Percentiles rank a stretch among this genome's conserved stretches.
Conservation (phyloP, 2,888 invertebrate species). For the Anthophora plumipes region DNA sequence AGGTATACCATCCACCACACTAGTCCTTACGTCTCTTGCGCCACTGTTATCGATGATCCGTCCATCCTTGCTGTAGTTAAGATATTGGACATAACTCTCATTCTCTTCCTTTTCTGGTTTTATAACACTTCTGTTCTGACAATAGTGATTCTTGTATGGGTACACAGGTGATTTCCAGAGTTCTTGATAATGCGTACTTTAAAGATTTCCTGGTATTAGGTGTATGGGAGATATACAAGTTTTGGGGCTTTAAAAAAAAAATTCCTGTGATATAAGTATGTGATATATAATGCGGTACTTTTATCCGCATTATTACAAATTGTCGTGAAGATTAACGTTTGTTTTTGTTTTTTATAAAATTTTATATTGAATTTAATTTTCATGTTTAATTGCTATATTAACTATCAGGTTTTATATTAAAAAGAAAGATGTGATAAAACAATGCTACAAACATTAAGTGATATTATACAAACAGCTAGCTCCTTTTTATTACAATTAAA, state of each 20-base stretch:
- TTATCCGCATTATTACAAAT: slow-evolving; percentile 5
- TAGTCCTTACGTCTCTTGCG: slow-evolving; percentile 83
- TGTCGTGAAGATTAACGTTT: not conserved
- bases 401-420: slow-evolving; percentile 1
- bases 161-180: slow-evolving; percentile 76
- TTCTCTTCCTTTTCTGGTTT: slow-evolving; percentile 74
- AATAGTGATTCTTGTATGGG: slow-evolving; percentile 75
- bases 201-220: slow-evolving; percentile 31
- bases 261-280: slow-evolving; percentile 27
- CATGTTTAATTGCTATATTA: not conserved
- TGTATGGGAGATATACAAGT: slow-evolving; percentile 11
- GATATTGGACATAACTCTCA: slow-evolving; percentile 70
- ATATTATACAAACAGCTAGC: slow-evolving; percentile 20
- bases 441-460: not conserved
- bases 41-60: slow-evolving; percentile 76
- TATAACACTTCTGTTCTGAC: slow-evolving; percentile 55
- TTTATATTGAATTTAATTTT: slow-evolving; percentile 23
- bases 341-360: not conserved
- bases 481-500: not conserved
- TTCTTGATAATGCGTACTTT: slow-evolving; percentile 34
- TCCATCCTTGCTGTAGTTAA: slow-evolving; percentile 73
- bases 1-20: slow-evolving; percentile 89
- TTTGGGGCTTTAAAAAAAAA: slow-evolving; percentile 1
- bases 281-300: slow-evolving; percentile 1
- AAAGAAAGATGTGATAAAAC: slow-evolving; percentile 20